Evolutionary conservation across 2,113 vertebrate species (phyloP).

Genomic region (Phrynocephalus versicolor): DNA sequence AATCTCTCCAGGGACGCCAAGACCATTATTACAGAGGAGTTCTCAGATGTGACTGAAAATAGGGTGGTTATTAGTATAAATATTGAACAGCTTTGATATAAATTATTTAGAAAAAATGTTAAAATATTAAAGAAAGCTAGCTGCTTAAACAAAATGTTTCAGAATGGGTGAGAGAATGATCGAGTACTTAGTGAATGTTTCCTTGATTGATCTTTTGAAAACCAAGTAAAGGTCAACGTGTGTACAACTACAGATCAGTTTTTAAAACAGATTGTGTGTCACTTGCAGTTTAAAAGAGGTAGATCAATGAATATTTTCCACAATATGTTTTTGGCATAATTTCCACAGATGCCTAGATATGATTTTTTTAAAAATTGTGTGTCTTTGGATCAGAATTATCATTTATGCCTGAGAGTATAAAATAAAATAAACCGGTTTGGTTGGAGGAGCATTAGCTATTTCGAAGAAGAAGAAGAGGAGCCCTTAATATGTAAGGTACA

Average conservation of each 20-base stretch:
- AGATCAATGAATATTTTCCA: not conserved
- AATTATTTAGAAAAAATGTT: constrained; percentile 15
- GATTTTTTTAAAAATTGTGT: not conserved
- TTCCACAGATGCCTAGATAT: not conserved
- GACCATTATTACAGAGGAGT: too few species aligned
- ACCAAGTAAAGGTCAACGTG: constrained; percentile 1
- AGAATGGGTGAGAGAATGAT: not conserved
- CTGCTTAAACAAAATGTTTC: constrained; percentile 18
- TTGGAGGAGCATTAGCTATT: not conserved
- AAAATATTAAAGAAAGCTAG: not conserved
- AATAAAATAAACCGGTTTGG: not conserved
- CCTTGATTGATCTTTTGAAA: constrained; percentile 5
- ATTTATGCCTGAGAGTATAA: not conserved
- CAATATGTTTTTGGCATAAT: not conserved
- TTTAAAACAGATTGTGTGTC: not conserved
- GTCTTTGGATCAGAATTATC: not conserved
- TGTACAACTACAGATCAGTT: not conserved
- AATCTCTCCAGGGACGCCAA: not conserved
- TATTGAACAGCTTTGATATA: constrained; percentile 12
- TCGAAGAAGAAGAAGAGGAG: not conserved
- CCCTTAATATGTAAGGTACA: too few species aligned
- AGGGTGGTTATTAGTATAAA: constrained; percentile 3
- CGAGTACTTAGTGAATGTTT: not conserved
- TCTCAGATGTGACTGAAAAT: not conserved
- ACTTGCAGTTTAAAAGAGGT: not conserved